phyloP scores from a whole-genome alignment of 2,888 invertebrate species.

The Scaptodrosophila latifasciaeformis region DNA sequence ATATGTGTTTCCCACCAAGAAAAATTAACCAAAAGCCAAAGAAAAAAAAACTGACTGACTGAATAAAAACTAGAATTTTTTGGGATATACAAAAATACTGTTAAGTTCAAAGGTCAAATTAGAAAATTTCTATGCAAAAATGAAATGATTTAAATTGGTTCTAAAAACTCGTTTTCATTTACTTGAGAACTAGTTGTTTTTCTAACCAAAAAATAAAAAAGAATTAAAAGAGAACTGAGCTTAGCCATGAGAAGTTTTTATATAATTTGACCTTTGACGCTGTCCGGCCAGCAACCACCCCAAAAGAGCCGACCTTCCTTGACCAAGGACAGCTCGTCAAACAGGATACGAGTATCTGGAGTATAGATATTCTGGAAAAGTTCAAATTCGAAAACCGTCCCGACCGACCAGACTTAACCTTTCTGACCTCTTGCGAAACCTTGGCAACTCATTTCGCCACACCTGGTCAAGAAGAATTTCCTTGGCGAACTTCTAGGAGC shows the following conservation, averaged over 20 bases:
- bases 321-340: constrained; percentile 22
- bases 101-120: constrained; percentile 60
- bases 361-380: background rate
- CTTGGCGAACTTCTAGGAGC: too few relatives aligned
- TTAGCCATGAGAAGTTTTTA: constrained; percentile 68
- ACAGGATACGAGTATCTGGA: constrained; percentile 34
- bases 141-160: constrained; percentile 32
- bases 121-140: constrained; percentile 36
- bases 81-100: constrained; percentile 11
- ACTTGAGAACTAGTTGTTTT: constrained; percentile 25
- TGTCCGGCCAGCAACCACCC: constrained; percentile 22
- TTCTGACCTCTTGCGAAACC: constrained; percentile 17
- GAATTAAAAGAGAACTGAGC: too few relatives aligned
- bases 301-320: constrained; percentile 21
- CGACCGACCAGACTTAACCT: background rate
- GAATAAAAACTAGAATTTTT: background rate
- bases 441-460: background rate
- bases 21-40: constrained; percentile 38
- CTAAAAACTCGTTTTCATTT: constrained; percentile 48
- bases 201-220: constrained; percentile 32
- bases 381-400: constrained; percentile 1
- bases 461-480: background rate
- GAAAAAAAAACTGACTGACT: background rate
- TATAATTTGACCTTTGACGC: constrained; percentile 65
- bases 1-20: constrained; percentile 14